These are phyloP conservation scores for Palloptera scutellata DNA, from an alignment of 2,888 invertebrate genomes.

Conservation along the genomic window DNA sequence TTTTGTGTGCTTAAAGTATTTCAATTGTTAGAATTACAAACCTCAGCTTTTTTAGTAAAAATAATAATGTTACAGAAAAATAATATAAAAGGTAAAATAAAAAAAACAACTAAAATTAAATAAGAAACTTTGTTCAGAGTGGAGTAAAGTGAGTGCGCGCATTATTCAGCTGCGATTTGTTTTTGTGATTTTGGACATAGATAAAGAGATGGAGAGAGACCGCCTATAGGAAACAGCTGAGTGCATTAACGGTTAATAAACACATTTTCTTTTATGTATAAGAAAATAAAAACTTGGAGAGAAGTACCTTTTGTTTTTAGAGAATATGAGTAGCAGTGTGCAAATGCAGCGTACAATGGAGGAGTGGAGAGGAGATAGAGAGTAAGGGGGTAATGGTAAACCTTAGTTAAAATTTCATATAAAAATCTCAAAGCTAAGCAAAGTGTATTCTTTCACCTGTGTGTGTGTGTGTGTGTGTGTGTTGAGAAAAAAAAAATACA, in stretches of 20 bases:
- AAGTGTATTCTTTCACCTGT: slow-evolving; percentile 40
- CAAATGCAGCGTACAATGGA: not conserved
- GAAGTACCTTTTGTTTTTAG: not conserved
- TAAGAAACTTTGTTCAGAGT: too few relatives aligned
- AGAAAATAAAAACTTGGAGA: not conserved
- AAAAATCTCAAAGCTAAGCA: slow-evolving; percentile 27
- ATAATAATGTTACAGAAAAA: too few relatives aligned
- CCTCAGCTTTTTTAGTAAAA: too few relatives aligned
- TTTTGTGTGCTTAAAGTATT: too few relatives aligned
- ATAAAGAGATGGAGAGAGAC: not conserved
- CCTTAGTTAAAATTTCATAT: not conserved
- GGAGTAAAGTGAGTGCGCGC: too few relatives aligned
- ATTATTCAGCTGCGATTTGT: too few relatives aligned
- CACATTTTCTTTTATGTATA: not conserved
- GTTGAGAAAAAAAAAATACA: not conserved
- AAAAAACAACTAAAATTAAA: too few relatives aligned
- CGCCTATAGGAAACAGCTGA: not conserved
- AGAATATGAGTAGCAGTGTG: not conserved
- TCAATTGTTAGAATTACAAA: too few relatives aligned
- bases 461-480: too few relatives aligned
- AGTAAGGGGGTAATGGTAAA: not conserved
- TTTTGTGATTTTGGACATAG: too few relatives aligned
- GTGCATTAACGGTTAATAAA: slow-evolving; percentile 4
- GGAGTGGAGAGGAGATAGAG: not conserved
- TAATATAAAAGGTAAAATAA: too few relatives aligned